Evolutionary conservation across 1,140 invertebrate species (phyloP).

Genomic region (Phenacoccus solenopsis): DNA sequence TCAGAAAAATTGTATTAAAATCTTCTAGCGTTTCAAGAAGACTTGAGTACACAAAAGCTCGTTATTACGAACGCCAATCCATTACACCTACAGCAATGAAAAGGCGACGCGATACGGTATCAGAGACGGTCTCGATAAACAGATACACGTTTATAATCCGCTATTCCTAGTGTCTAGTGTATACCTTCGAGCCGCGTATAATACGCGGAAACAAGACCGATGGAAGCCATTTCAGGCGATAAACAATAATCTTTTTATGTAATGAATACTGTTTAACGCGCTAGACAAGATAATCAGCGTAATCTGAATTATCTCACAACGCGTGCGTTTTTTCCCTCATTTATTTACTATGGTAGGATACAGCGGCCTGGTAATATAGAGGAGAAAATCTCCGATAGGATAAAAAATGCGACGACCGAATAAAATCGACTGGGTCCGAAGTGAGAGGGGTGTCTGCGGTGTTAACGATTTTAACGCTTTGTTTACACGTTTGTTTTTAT

Average conservation of each 20-base stretch:
- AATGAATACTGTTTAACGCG: not conserved
- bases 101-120: too few relatives aligned
- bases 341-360: not conserved
- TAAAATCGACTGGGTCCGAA: not conserved
- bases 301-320: not conserved
- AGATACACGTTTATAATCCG: too few relatives aligned
- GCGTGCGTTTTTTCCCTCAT: too few relatives aligned
- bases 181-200: too few relatives aligned
- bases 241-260: conserved; percentile 3
- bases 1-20: too few relatives aligned
- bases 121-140: too few relatives aligned
- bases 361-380: not conserved
- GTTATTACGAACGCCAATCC: too few relatives aligned
- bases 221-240: not conserved
- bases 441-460: not conserved
- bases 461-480: not conserved
- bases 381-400: not conserved
- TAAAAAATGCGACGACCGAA: not conserved
- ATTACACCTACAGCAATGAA: too few relatives aligned
- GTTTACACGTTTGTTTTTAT: not conserved
- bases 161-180: too few relatives aligned
- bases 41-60: too few relatives aligned
- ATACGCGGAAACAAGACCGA: too few relatives aligned
- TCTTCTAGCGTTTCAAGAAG: too few relatives aligned
- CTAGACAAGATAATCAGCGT: not conserved